phyloP scores from a whole-genome alignment of 2,888 invertebrate genomes.

The Cyaniris semiargus region DNA sequence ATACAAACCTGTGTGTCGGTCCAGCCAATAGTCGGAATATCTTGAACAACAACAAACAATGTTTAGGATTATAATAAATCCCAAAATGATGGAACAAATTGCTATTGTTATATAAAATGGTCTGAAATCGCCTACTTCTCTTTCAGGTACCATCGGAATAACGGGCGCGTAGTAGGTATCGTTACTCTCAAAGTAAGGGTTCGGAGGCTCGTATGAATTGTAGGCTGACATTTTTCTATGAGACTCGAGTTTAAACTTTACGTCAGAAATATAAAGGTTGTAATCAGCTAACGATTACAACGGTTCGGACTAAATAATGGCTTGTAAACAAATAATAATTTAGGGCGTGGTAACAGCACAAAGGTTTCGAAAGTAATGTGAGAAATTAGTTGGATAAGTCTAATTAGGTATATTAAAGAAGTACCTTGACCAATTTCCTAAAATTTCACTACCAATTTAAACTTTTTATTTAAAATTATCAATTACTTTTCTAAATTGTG shows the following conservation, averaged over 20 bases:
- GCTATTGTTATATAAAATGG: slow-evolving; percentile 91
- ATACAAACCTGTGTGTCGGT: slow-evolving; percentile 86
- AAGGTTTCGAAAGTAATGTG: background rate
- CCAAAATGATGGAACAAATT: slow-evolving; percentile 86
- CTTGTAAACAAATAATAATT: slow-evolving; percentile 15
- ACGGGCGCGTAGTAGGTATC: slow-evolving; percentile 60
- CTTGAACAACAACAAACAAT: slow-evolving; percentile 90
- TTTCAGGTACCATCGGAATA: slow-evolving; percentile 60
- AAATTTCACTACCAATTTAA: slow-evolving; percentile 1
- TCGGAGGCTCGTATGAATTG: slow-evolving; percentile 51
- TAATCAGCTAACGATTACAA: background rate
- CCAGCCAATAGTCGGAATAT: slow-evolving; percentile 90
- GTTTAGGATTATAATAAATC: slow-evolving; percentile 87
- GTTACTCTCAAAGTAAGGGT: slow-evolving; percentile 70
- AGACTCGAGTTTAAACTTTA: slow-evolving; percentile 55
- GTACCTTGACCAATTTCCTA: slow-evolving; percentile 16
- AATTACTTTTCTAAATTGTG: background rate
- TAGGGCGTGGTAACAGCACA: slow-evolving; percentile 39
- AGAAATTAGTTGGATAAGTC: slow-evolving; percentile 10
- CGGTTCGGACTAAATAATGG: background rate
- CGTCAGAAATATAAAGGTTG: background rate
- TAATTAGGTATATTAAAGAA: slow-evolving; percentile 19
- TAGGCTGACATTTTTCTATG: slow-evolving; percentile 63
- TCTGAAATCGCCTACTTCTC: slow-evolving; percentile 85
- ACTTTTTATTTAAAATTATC: background rate